Evolutionary conservation across 2,113 vertebrate genomes (phyloP).

Genomic region (Cephalopterus ornatus): DNA sequence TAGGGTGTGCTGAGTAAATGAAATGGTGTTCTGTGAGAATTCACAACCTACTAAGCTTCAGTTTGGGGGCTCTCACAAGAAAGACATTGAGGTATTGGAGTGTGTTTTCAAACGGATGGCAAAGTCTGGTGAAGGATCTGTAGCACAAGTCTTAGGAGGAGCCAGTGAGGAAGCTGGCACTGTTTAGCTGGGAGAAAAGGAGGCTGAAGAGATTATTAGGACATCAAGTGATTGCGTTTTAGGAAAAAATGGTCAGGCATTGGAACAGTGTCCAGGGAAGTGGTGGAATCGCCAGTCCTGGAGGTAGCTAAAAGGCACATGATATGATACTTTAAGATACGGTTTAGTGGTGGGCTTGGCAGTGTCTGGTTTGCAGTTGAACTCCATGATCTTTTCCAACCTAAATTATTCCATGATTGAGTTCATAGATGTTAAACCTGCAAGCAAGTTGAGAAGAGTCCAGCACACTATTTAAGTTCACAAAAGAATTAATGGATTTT

Average conservation of each 20-base stretch:
- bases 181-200: not conserved
- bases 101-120: not conserved
- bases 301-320: not conserved
- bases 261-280: not conserved
- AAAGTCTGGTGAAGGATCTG: not conserved
- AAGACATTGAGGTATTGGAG: not conserved
- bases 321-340: fast-evolving
- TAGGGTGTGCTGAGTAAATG: not conserved
- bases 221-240: not conserved
- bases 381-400: not conserved
- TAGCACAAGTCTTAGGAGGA: not conserved
- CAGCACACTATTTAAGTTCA: not conserved
- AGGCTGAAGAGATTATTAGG: not conserved
- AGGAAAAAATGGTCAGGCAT: fast-evolving
- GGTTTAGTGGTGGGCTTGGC: not conserved
- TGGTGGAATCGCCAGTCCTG: not conserved
- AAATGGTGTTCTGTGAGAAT: not conserved
- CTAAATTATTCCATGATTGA: not conserved
- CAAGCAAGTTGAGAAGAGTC: not conserved
- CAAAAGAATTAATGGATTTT: not conserved
- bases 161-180: fast-evolving
- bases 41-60: not conserved
- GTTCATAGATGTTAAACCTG: not conserved
- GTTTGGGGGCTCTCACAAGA: not conserved
- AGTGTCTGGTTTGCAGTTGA: not conserved